Conservation (phyloP, 2,797 vertebrate genomes). For the Coilia nasus region DNA sequence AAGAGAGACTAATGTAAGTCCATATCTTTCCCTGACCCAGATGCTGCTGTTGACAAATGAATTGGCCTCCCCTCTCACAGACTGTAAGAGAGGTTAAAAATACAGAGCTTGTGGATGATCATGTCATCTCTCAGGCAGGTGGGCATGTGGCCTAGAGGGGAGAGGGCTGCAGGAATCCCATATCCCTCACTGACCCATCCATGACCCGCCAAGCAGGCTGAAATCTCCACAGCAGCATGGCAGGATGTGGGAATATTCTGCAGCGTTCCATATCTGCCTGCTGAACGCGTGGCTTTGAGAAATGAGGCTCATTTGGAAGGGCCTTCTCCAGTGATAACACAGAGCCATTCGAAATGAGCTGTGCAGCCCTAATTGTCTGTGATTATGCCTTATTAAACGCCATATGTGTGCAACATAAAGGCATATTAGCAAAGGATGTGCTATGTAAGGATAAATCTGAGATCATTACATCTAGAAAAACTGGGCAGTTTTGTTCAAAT, state of each 20-base stretch:
- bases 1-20: conserved; percentile 10
- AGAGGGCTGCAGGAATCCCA: neutral
- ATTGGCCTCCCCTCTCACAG: neutral
- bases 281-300: conserved; percentile 6
- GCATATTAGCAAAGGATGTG: conserved; percentile 34
- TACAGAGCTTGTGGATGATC: neutral
- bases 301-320: conserved; percentile 29
- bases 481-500: neutral
- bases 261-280: neutral
- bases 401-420: conserved; percentile 40
- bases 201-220: neutral
- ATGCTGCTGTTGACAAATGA: neutral
- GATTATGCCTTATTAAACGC: conserved; percentile 44
- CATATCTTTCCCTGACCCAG: conserved; percentile 4
- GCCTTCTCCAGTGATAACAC: conserved; percentile 15
- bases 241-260: neutral
- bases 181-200: neutral
- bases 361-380: conserved; percentile 43
- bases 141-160: neutral
- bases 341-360: conserved; percentile 35
- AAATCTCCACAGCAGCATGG: neutral
- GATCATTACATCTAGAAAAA: conserved; percentile 34
- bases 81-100: conserved; percentile 3
- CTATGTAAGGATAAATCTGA: conserved; percentile 29
- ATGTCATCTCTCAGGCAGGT: neutral